Evolutionary conservation across 2,888 invertebrate genomes (phyloP).

Genomic region (Hyalella azteca): DNA sequence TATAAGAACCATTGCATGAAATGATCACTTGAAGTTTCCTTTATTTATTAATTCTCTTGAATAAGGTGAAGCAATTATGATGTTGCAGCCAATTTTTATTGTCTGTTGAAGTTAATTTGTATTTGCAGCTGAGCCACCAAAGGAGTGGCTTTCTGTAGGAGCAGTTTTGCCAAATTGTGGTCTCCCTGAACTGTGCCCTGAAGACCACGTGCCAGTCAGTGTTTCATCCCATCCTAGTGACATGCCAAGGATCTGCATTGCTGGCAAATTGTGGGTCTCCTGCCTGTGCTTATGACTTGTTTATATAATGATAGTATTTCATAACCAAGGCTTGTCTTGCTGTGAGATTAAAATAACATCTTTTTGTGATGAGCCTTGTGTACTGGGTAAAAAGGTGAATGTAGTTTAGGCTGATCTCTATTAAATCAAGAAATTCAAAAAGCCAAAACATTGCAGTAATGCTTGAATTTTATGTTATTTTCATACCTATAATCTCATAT

Average conservation of each 20-base stretch:
- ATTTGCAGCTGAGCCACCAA: neutral
- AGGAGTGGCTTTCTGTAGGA: conserved; percentile 7
- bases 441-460: neutral
- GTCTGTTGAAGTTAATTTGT: too few species aligned
- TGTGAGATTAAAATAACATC: neutral
- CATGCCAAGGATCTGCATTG: conserved; percentile 67
- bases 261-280: conserved; percentile 65
- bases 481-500: too few species aligned
- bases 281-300: neutral
- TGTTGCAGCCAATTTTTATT: too few species aligned
- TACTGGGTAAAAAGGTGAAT: neutral
- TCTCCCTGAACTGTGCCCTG: conserved; percentile 62
- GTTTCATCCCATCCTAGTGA: conserved; percentile 66
- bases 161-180: conserved; percentile 65
- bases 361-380: neutral
- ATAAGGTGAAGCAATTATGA: too few species aligned
- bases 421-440: neutral
- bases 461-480: too few species aligned
- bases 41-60: too few species aligned
- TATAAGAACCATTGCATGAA: too few species aligned
- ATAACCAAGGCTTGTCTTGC: neutral
- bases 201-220: conserved; percentile 64
- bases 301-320: neutral
- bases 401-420: neutral
- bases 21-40: too few species aligned